Evolutionary conservation across 1,140 invertebrate species (phyloP), one percentile per base, ranked within the genome.

Genomic region (Mycetomoellerius zeteki): DNA sequence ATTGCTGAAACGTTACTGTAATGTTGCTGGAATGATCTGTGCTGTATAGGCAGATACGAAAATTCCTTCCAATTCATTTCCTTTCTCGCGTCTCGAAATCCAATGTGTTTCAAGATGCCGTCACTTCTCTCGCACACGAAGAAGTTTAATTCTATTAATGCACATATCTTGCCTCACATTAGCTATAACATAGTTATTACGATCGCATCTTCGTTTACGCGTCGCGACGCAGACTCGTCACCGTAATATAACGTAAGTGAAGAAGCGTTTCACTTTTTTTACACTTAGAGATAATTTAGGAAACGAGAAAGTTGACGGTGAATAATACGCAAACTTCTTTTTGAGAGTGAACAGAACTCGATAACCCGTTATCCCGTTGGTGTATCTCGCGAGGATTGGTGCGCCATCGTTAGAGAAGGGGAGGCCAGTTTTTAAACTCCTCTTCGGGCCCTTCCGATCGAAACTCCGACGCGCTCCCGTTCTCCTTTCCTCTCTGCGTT

Each of bases 401-500:
- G 65, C 65, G 37, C 47, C 50, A 33, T 81, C 78, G 64, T n/a
- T 50, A 24, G 33, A 3, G 16, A 64, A 54, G 37, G 37, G 37
- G 37, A 84, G 24, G 14, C 56, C 69, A 71, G n/a, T 47, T 43
- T 27, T 60, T 21, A 60, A 84, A 24, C 27, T 33, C 43, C 33
- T 27, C 37, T 37, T 47, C 52, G 80, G 33, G 19, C 37, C 21
- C 21, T 30, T 24, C 43, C 69, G 80, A 84, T 73, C 37, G 69
- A 75, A 84, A 84, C 67, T 73, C 37, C 33, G 67, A 73, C 27
- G 69, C 54, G 80, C 37, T 60, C 43, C 54, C 69, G 80, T 75
- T 84, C 27, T 75, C 56, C 80, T 60, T 47, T 75, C 24, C 80
- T 50, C 52, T 62, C 54, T 10, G 67, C 80, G 54, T 60, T 67